Evolutionary conservation across 2,113 vertebrate genomes (phyloP), one percentile per base, ranked within the genome.

Genomic region (Paradoxurus hermaphroditus): DNA sequence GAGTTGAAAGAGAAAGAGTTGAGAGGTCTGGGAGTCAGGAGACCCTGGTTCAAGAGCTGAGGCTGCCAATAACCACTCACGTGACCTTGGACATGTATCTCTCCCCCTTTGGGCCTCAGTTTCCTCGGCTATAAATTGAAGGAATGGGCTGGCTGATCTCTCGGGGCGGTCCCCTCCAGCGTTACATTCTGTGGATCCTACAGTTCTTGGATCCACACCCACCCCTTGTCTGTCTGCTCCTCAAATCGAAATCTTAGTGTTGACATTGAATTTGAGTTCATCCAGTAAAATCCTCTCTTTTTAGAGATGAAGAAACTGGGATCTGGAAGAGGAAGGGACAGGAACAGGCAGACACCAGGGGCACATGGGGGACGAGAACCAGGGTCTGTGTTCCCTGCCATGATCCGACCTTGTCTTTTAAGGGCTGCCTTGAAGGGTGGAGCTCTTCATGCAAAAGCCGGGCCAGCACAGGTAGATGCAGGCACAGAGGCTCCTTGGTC

Each of bases 1-100:
- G 86, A 77, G 86, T 72, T 95, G 86, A 97, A 95, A 94, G 97
- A 84, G 79, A 86, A 93, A 67, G 91, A 82, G 62, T 12, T 65
- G 86, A 94, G 95, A 90, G 92, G 75, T 11, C 79, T 83, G 78
- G 72, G 85, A 95, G 96, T 81, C 65, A 94, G 51, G 41, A 91
- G 96, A 91, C 82, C 39, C 62, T 36, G 72, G 51, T 70, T 90
- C 78, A 75, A 90, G 63, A 14, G 53, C 75, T 25, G 39, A 36
- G 49, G 19, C 27, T 86, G 85, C 96, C 83, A 94, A 59, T 21
- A 88, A 56, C 39, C 68, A 44, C 44, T 65, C 90, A 89, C 1
- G 16, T 77, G 86, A 72, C 49, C 21, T 39, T 36, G 75, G 53
- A 39, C 34, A 86, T 92, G 84, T 56, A 8, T 53, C 31, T 53